Conservation (phyloP, 1,140 invertebrate species). For the Teleopsis dalmanni region DNA sequence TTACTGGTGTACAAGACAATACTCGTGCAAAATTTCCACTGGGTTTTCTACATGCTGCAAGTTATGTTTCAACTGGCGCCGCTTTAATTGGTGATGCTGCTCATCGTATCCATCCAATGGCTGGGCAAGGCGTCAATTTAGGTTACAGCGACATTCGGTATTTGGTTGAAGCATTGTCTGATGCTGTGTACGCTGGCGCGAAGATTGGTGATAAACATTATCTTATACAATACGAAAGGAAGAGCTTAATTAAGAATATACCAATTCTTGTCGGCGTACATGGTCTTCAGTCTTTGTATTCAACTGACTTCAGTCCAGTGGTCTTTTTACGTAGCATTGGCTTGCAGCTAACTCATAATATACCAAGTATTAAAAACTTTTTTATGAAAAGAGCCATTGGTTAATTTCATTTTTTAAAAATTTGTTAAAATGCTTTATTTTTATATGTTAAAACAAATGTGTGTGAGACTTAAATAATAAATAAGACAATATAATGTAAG, state of each 20-base stretch:
- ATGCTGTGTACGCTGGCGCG: slow-evolving; percentile 64
- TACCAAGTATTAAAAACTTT: slow-evolving; percentile 64
- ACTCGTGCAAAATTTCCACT: slow-evolving; percentile 86
- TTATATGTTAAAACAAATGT: no score
- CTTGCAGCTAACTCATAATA: slow-evolving; percentile 71
- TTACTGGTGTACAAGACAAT: slow-evolving; percentile 53
- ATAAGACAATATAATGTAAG: no score
- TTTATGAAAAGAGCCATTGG: slow-evolving; percentile 42
- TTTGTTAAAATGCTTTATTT: no score
- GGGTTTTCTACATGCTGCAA: slow-evolving; percentile 78
- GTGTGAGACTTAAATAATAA: no score
- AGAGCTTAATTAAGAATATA: slow-evolving; percentile 76
- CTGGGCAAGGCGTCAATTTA: slow-evolving; percentile 95
- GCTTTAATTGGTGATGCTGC: slow-evolving; percentile 91
- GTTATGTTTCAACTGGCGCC: slow-evolving; percentile 68
- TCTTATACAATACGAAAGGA: slow-evolving; percentile 76
- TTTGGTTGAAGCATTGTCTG: slow-evolving; percentile 61
- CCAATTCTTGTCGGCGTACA: slow-evolving; percentile 84
- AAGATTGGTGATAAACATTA: slow-evolving; percentile 60
- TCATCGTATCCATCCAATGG: slow-evolving; percentile 91
- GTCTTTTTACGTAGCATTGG: slow-evolving; percentile 79
- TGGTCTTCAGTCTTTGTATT: slow-evolving; percentile 78
- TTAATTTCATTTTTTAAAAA: slow-evolving; percentile 7
- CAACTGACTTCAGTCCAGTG: slow-evolving; percentile 64
- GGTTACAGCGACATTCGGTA: slow-evolving; percentile 87